A percentile compares a stretch with the other conserved stretches of the same genome.
Evolutionary conservation across 2,888 invertebrate genomes (phyloP).

Genomic region (Zhuqinia jingwanae): DNA sequence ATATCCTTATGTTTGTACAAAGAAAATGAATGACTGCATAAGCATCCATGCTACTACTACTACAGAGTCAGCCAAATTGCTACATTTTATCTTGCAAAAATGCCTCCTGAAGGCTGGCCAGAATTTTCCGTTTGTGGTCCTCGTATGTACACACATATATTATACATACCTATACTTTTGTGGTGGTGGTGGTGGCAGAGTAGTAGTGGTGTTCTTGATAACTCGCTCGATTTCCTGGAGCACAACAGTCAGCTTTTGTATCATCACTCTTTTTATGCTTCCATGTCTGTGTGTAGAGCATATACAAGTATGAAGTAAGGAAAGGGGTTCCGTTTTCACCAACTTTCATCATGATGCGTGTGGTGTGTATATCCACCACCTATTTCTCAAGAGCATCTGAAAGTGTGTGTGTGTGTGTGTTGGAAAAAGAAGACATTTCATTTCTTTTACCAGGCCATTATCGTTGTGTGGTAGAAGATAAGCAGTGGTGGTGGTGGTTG

Average conservation of each 20-base stretch:
- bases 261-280: slow-evolving; percentile 8
- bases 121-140: not conserved
- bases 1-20: slow-evolving; percentile 36
- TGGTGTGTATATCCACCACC: too few relatives aligned
- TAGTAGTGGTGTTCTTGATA: slow-evolving; percentile 19
- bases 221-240: slow-evolving; percentile 53
- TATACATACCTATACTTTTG: not conserved
- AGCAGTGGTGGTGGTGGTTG: too few relatives aligned
- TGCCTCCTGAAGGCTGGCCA: slow-evolving; percentile 20
- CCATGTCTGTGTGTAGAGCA: not conserved
- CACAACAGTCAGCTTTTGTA: slow-evolving; percentile 27
- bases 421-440: slow-evolving; percentile 40
- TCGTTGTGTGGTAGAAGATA: slow-evolving; percentile 39
- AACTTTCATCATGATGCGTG: not conserved
- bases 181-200: not conserved
- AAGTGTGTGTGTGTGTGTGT: not conserved
- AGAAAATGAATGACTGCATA: slow-evolving; percentile 28
- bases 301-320: not conserved
- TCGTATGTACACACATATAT: too few relatives aligned
- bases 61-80: too few relatives aligned
- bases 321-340: not conserved
- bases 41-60: not conserved
- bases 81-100: slow-evolving; percentile 37
- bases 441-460: slow-evolving; percentile 37
- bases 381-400: not conserved